Base-by-base conservation (phyloP, 2,888 invertebrate species). In the Stenodera caucasica region DNA sequence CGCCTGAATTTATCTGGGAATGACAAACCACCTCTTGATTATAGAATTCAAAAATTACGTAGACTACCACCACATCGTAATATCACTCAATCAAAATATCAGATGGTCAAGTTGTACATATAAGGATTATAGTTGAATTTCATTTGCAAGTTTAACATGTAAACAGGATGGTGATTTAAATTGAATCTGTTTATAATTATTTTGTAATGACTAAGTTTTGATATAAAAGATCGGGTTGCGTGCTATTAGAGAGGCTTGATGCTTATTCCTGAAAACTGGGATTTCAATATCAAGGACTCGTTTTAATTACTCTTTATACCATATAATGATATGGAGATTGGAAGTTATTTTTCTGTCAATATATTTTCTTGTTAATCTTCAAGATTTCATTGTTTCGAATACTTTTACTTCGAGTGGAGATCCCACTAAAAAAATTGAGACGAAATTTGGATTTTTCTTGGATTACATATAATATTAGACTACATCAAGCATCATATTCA, bases 11-110 rank as follows among this genome's bases (percentile, higher is more conserved):
- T 58, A 59, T 53, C 57, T 59, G 64, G 37, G 37, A 62, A 58
- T 61, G 64, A 55, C 62, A 58, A 64, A 61, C 66, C 62, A 50
- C 53, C 57, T 55, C 62, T 62, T 53, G 62, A 62, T 61, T 58
- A 61, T 33, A 57, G 51, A 54, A 61, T 40, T 57, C 18, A 21
- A 32, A 30, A 23, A 49, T 51, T n/a, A 49, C 37, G 50, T 50
- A 54, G 21, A 23, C 61, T 53, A 21, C 50, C 6, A 21, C 15
- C 12, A 49, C n/a, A 30, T 35, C 11, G 14, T 18, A 18, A 14
- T 53, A 18, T 18, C 5, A 14, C 52, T 64, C 61, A 58, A 62
- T 64, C 63, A 63, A 37, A 58, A 18, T 50, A 11, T 21, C 2
- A 1, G 21, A 50, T 1, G 23, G 11, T 9, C 5, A 8, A n/a